Evolutionary conservation across 2,888 invertebrate species (phyloP).

Genomic region (Nudaria mundana): DNA sequence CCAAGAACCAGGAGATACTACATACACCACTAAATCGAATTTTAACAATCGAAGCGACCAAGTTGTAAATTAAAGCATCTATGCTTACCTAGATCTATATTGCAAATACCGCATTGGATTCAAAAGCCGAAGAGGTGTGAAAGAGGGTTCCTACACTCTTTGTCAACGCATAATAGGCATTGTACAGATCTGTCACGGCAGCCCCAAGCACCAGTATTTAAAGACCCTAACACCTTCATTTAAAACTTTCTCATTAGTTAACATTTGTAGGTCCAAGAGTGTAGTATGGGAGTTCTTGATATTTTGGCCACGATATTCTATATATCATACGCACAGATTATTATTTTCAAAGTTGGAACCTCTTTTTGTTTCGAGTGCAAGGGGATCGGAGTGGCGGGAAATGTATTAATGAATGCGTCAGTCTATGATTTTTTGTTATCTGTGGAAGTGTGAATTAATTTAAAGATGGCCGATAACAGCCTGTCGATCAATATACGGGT

Average conservation of each 20-base stretch:
- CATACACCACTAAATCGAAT: no score
- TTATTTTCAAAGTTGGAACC: constrained; percentile 32
- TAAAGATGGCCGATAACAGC: background rate
- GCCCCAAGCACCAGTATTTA: constrained; percentile 9
- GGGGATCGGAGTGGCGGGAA: constrained; percentile 23
- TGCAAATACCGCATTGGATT: constrained; percentile 39
- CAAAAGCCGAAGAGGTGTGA: constrained; percentile 55
- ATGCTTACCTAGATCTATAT: constrained; percentile 14
- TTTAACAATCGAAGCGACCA: no score
- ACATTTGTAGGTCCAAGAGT: background rate
- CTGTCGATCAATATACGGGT: background rate
- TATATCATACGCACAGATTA: constrained; percentile 26
- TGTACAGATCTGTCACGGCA: constrained; percentile 51
- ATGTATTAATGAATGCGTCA: constrained; percentile 26
- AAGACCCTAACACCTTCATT: constrained; percentile 12
- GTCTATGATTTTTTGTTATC: constrained; percentile 13
- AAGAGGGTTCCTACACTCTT: constrained; percentile 48
- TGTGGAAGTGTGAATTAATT: constrained; percentile 6
- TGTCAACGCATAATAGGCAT: constrained; percentile 55
- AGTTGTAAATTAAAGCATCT: background rate
- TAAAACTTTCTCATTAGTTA: constrained; percentile 4
- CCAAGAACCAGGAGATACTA: no score
- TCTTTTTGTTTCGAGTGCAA: constrained; percentile 28
- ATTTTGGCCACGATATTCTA: constrained; percentile 18
- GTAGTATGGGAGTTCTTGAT: constrained; percentile 5